Conservation (phyloP, 2,113 vertebrate species). For the Desmodus rotundus region DNA sequence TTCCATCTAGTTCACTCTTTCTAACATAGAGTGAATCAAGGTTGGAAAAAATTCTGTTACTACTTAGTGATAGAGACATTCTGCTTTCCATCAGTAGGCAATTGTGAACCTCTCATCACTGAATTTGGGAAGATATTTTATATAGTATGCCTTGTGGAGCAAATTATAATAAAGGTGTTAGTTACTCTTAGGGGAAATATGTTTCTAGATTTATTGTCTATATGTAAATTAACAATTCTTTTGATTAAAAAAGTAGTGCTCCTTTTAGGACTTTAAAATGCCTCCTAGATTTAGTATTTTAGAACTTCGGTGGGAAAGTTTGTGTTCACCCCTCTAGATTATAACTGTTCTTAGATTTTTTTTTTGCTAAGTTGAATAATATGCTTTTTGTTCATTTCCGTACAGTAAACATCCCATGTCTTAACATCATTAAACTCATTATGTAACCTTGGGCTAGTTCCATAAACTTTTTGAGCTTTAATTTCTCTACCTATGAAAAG, state of each 20-base stretch:
- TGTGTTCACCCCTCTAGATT: not conserved
- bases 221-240: not conserved
- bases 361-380: not conserved
- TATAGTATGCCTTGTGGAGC: not conserved
- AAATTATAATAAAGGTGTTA: not conserved
- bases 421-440: not conserved
- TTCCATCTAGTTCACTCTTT: not conserved
- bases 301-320: not conserved
- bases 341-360: not conserved
- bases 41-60: not conserved
- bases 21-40: not conserved
- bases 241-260: not conserved
- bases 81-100: not conserved
- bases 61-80: not conserved
- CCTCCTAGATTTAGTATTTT: conserved; percentile 10
- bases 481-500: not conserved
- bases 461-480: not conserved
- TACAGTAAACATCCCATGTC: not conserved
- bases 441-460: not conserved
- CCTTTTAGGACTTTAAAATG: not conserved
- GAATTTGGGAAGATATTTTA: not conserved
- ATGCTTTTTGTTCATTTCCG: not conserved
- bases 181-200: not conserved
- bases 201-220: not conserved
- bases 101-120: not conserved